A percentile compares a stretch with the other conserved stretches of the same genome.
Conservation (phyloP, 64 coral and sea anemone genomes). For the Astreopora myriophthalma region DNA sequence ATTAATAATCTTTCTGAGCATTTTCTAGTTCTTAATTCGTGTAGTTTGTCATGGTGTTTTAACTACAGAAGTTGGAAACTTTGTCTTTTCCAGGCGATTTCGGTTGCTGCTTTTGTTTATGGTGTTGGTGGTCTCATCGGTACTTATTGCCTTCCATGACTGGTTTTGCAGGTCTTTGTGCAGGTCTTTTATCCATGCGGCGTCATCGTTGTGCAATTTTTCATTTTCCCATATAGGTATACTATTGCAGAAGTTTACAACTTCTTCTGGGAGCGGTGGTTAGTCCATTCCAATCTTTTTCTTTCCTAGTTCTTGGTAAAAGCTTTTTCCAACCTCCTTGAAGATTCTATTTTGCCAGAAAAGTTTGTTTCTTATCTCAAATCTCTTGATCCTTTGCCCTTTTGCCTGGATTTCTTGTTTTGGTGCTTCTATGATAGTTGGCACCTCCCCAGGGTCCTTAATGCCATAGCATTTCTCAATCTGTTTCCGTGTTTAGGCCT, state of each 20-base stretch:
- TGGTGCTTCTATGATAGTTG: background rate
- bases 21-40: too few species aligned
- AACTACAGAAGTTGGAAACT: too few species aligned
- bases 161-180: too few species aligned
- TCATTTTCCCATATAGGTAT: too few species aligned
- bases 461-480: background rate
- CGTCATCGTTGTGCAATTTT: too few species aligned
- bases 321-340: background rate
- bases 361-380: background rate
- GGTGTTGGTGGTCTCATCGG: too few species aligned
- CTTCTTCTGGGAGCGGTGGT: background rate
- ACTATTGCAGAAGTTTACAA: background rate
- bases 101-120: too few species aligned
- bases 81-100: too few species aligned
- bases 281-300: background rate
- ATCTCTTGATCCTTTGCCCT: background rate
- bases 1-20: too few species aligned
- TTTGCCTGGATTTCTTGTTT: background rate
- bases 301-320: background rate
- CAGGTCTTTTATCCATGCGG: too few species aligned
- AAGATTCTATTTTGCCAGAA: background rate
- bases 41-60: too few species aligned
- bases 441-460: background rate
- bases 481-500: background rate
- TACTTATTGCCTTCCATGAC: too few species aligned